Evolutionary conservation across 1,140 invertebrate species (phyloP).

Genomic region (Brachionus asplanchnoidis): DNA sequence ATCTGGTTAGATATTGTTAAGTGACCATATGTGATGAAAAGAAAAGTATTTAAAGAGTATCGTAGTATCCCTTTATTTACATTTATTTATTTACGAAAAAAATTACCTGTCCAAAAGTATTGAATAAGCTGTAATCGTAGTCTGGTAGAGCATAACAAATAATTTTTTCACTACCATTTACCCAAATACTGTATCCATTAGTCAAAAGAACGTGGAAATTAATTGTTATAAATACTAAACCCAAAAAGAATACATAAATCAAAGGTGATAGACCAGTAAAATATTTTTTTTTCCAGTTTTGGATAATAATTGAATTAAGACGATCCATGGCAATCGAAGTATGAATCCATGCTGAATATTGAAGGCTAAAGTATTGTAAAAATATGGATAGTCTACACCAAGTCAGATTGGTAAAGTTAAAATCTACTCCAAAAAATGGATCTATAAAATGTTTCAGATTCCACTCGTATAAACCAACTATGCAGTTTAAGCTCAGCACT

Average conservation of each 20-base stretch:
- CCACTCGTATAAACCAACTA: constrained; percentile 15
- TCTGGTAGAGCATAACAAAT: neutral
- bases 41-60: too few relatives aligned
- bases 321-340: neutral
- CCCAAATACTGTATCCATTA: neutral
- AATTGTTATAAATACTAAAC: neutral
- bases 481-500: neutral
- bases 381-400: constrained; percentile 19
- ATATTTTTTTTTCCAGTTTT: constrained; percentile 8
- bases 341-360: constrained; percentile 33
- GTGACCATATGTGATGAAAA: neutral
- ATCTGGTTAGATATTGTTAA: neutral
- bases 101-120: neutral
- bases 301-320: neutral
- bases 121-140: neutral
- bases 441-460: constrained; percentile 34
- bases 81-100: neutral
- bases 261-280: neutral
- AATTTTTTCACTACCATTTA: neutral
- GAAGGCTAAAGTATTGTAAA: neutral
- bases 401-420: neutral
- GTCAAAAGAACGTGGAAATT: constrained; percentile 2
- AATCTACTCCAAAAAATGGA: constrained; percentile 27
- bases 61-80: too few relatives aligned
- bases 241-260: neutral